These are phyloP conservation scores for Euborellia annulipes DNA, from an alignment of 1,140 invertebrate genomes.

Conservation along the genomic window DNA sequence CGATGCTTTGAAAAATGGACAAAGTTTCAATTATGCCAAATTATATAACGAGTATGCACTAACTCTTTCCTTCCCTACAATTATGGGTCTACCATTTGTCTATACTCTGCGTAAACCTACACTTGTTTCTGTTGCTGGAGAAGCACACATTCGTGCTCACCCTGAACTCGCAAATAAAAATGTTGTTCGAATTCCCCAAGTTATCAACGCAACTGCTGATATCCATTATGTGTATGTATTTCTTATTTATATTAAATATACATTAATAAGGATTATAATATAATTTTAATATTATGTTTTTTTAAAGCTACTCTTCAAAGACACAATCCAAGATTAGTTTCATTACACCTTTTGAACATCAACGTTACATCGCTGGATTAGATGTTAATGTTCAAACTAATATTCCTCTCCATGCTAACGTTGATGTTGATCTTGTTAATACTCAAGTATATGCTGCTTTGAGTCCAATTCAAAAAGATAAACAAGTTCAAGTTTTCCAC, in stretches of 20 bases:
- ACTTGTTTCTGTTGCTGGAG: conserved; percentile 28
- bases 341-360: conserved; percentile 40
- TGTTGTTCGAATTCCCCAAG: too few species aligned
- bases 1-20: conserved; percentile 26
- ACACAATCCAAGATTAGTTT: conserved; percentile 41
- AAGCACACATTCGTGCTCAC: conserved; percentile 26
- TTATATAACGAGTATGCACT: conserved; percentile 32
- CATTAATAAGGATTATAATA: too few species aligned
- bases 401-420: conserved; percentile 29
- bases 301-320: conserved; percentile 27
- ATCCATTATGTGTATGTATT: too few species aligned
- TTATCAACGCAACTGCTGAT: too few species aligned
- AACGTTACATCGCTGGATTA: conserved; percentile 37
- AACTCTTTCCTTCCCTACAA: conserved; percentile 43
- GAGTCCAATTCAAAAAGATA: conserved; percentile 25
- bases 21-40: conserved; percentile 36
- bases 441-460: conserved; percentile 28
- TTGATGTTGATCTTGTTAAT: conserved; percentile 26
- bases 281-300: too few species aligned
- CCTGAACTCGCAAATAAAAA: conserved; percentile 16
- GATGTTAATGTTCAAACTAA: conserved; percentile 37
- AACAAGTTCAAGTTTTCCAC: conserved; percentile 36
- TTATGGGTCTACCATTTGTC: conserved; percentile 46
- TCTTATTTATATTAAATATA: too few species aligned
- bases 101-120: conserved; percentile 37